Evolutionary conservation across 2,888 invertebrate species (phyloP).

Genomic region (Disparrhopalites patrizii): DNA sequence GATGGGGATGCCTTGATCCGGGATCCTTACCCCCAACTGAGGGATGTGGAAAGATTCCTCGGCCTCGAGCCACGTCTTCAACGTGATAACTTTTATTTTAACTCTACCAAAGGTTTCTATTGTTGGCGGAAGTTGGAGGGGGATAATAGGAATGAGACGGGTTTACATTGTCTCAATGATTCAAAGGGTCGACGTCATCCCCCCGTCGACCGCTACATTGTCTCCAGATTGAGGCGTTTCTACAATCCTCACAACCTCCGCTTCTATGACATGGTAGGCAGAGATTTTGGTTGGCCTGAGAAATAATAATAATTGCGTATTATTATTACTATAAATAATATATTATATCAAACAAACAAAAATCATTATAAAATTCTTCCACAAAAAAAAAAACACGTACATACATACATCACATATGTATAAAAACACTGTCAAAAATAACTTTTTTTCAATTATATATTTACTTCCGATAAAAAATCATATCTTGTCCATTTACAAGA

Average conservation of each 20-base stretch:
- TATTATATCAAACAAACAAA: background rate
- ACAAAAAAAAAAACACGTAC: too few relatives aligned
- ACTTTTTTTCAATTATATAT: too few relatives aligned
- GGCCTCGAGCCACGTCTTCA: slow-evolving; percentile 67
- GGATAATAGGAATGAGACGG: slow-evolving; percentile 51
- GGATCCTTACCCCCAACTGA: slow-evolving; percentile 50
- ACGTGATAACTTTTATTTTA: slow-evolving; percentile 90
- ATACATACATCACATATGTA: too few relatives aligned
- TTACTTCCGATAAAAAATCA: too few relatives aligned
- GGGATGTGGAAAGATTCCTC: slow-evolving; percentile 81
- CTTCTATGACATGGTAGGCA: slow-evolving; percentile 88
- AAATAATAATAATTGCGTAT: slow-evolving; percentile 56
- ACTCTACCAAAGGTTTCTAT: slow-evolving; percentile 94
- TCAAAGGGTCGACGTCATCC: slow-evolving; percentile 84
- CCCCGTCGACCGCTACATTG: slow-evolving; percentile 71
- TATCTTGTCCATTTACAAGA: too few relatives aligned
- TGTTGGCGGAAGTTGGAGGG: slow-evolving; percentile 56
- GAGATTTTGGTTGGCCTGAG: slow-evolving; percentile 90
- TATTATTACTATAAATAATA: background rate
- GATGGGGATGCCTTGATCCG: slow-evolving; percentile 59
- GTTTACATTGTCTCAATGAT: slow-evolving; percentile 75
- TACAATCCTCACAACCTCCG: slow-evolving; percentile 87
- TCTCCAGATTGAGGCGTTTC: slow-evolving; percentile 75
- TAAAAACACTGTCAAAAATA: too few relatives aligned
- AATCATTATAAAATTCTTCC: too few relatives aligned